Percentiles rank a stretch among this genome's conserved stretches.
These are phyloP conservation scores for Sphenopsis melanotis DNA, from an alignment of 2,797 vertebrate genomes.

Conservation along the genomic window DNA sequence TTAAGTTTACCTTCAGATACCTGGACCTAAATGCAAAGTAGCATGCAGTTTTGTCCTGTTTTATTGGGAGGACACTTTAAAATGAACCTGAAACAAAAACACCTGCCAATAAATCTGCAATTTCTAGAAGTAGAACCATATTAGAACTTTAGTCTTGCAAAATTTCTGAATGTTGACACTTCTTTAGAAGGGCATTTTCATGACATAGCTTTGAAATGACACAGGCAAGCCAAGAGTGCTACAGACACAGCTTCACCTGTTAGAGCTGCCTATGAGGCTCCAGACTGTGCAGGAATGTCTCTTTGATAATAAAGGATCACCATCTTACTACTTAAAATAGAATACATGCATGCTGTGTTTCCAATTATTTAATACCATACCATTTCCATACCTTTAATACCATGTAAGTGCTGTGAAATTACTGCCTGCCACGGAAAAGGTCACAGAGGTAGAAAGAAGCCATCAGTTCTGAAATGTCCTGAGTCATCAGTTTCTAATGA, in stretches of 20 bases:
- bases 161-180: background rate
- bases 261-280: background rate
- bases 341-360: background rate
- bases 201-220: background rate
- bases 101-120: background rate
- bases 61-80: background rate
- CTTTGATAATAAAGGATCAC: background rate
- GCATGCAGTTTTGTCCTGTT: background rate
- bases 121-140: background rate
- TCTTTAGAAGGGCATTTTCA: background rate
- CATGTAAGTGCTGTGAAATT: background rate
- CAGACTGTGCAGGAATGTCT: background rate
- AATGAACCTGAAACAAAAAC: background rate
- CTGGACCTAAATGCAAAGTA: background rate
- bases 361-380: background rate
- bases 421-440: background rate
- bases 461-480: background rate
- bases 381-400: background rate
- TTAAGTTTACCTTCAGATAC: background rate
- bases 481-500: background rate
- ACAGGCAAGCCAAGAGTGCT: background rate
- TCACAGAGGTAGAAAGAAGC: background rate
- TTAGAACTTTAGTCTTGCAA: background rate
- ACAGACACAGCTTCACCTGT: background rate
- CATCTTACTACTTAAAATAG: background rate